phyloP scores from a whole-genome alignment of 2,888 invertebrate species.

The Calephelis perditalis region DNA sequence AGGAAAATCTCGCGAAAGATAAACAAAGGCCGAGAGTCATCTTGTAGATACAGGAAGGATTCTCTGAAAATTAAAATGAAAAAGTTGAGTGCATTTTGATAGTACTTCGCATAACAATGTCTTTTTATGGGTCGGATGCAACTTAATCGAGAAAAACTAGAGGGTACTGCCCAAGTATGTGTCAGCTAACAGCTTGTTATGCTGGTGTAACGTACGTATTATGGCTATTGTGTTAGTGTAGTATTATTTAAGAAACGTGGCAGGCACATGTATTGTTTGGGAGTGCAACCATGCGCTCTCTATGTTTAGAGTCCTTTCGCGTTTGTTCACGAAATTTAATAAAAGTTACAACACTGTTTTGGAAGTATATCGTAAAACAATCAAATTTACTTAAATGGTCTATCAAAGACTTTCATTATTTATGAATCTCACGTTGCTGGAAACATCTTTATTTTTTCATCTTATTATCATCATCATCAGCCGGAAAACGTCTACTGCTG shows the following conservation, averaged over 20 bases:
- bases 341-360: no score
- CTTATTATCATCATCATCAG: no score
- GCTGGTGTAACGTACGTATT: not conserved
- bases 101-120: slow-evolving; percentile 43
- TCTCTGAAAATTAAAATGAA: slow-evolving; percentile 24
- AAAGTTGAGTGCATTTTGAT: slow-evolving; percentile 29
- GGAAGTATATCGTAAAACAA: no score
- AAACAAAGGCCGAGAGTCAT: slow-evolving; percentile 12
- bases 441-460: no score
- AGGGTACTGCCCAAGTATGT: slow-evolving; percentile 32
- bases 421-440: no score
- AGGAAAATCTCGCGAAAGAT: slow-evolving; percentile 3
- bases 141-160: slow-evolving; percentile 33
- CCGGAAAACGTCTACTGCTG: no score
- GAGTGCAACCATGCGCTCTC: slow-evolving; percentile 25
- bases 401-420: no score
- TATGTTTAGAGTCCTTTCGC: no score
- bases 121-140: slow-evolving; percentile 42
- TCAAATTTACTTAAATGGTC: no score
- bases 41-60: slow-evolving; percentile 14
- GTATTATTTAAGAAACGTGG: not conserved
- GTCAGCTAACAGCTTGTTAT: not conserved
- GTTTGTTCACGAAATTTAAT: no score
- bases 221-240: not conserved
- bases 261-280: slow-evolving; percentile 31